Conservation (phyloP, 2,888 invertebrate genomes). For the Sarcophaga carnaria region DNA sequence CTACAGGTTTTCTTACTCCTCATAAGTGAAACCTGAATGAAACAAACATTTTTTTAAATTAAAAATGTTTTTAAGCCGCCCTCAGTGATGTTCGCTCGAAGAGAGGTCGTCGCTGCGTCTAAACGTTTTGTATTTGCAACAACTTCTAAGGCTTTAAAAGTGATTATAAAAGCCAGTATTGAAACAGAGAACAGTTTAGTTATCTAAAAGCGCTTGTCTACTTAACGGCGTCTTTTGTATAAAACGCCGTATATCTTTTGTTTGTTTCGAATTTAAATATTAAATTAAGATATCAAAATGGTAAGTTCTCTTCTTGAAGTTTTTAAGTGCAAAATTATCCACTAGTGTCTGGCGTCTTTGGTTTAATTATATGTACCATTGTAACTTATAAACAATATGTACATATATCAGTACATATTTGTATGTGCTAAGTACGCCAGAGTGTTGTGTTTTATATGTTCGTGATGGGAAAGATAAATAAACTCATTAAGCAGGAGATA, state of each 20-base stretch:
- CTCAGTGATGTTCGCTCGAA: slow-evolving; percentile 48
- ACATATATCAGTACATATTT: too few species aligned
- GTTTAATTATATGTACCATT: too few species aligned
- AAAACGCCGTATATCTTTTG: slow-evolving; percentile 27
- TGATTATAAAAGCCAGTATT: slow-evolving; percentile 65
- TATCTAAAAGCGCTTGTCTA: slow-evolving; percentile 51
- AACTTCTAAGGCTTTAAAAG: slow-evolving; percentile 48
- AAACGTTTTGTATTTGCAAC: slow-evolving; percentile 42
- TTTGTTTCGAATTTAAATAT: slow-evolving; percentile 20
- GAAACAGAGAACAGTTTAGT: slow-evolving; percentile 62
- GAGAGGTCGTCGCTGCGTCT: slow-evolving; percentile 11
- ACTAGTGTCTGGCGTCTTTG: neutral
- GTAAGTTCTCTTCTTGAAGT: slow-evolving; percentile 57
- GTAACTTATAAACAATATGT: too few species aligned
- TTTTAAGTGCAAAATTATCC: slow-evolving; percentile 12
- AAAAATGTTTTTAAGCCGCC: slow-evolving; percentile 52
- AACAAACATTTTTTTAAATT: slow-evolving; percentile 33
- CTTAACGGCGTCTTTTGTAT: slow-evolving; percentile 36
- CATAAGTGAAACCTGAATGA: slow-evolving; percentile 59
- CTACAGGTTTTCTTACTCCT: slow-evolving; percentile 47
- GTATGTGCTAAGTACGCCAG: neutral
- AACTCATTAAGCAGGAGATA: slow-evolving; percentile 30
- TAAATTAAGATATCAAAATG: slow-evolving; percentile 36
- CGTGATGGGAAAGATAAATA: slow-evolving; percentile 32
- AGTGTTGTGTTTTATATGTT: neutral